Evolutionary conservation across 2,797 vertebrate species (phyloP).

Genomic region (Oreonectes daqikongensis): DNA sequence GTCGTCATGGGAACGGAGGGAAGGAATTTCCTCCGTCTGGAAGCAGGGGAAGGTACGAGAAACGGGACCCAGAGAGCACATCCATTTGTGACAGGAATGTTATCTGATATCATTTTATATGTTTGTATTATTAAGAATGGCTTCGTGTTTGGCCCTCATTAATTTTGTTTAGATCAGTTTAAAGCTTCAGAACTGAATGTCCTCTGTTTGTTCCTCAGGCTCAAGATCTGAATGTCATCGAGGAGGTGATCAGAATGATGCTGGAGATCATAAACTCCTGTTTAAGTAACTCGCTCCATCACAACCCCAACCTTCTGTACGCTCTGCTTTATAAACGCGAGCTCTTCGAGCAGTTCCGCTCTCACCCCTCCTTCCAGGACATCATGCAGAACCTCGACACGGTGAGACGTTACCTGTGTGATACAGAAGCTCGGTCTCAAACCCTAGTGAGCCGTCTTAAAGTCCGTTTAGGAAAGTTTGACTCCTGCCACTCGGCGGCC

Average conservation of each 20-base stretch:
- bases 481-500: no score
- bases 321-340: slow-evolving; percentile 95
- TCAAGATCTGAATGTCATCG: slow-evolving; percentile 95
- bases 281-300: slow-evolving; percentile 91
- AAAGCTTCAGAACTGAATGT: slow-evolving; percentile 45
- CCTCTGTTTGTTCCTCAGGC: slow-evolving; percentile 76
- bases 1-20: slow-evolving; percentile 55
- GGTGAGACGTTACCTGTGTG: slow-evolving; percentile 74
- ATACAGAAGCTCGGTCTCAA: background rate
- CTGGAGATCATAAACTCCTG: slow-evolving; percentile 99
- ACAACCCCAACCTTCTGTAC: slow-evolving; percentile 97
- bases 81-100: no score
- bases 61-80: slow-evolving; percentile 28
- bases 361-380: slow-evolving; percentile 96
- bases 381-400: slow-evolving; percentile 98
- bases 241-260: slow-evolving; percentile 99
- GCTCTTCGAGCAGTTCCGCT: slow-evolving; percentile 95
- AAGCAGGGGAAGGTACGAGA: slow-evolving; percentile 19
- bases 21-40: slow-evolving; percentile 39
- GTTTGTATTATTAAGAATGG: no score
- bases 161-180: background rate
- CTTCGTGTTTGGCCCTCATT: background rate
- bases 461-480: no score
- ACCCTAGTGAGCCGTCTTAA: no score
- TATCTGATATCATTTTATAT: no score